Conservation (phyloP, 2,113 vertebrate species). For the Marmota monax region DNA sequence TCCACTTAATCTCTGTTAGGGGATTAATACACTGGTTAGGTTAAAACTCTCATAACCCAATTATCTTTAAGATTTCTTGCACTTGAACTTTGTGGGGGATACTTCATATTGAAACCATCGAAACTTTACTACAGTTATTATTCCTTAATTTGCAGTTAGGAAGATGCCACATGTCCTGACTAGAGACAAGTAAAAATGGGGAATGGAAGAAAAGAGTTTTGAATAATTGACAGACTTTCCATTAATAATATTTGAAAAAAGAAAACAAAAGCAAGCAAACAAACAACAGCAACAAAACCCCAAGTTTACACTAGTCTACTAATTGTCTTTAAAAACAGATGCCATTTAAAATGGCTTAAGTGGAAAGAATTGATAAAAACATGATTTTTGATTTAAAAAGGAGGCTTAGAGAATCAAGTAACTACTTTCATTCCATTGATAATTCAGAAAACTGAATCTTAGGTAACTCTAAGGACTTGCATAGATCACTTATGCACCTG, state of each 20-base stretch:
- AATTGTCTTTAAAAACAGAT: neutral
- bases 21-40: no score
- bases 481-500: neutral
- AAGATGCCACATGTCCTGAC: neutral
- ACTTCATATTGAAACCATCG: no score
- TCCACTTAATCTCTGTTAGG: no score
- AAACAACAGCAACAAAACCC: neutral
- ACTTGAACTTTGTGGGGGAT: no score
- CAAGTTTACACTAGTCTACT: neutral
- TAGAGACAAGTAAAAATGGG: conserved; percentile 15
- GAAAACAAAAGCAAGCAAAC: neutral
- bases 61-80: no score
- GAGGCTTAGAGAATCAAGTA: neutral
- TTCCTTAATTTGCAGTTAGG: conserved; percentile 50
- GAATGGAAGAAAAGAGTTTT: conserved; percentile 6
- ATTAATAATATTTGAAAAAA: neutral
- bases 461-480: neutral
- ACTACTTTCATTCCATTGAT: neutral
- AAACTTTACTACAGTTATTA: neutral
- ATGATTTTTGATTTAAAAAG: neutral
- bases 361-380: conserved; percentile 11
- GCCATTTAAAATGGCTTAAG: neutral
- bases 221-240: neutral
- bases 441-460: neutral
- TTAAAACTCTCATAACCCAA: no score